Evolutionary conservation across 1,140 invertebrate species (phyloP).

Genomic region (Drosophila grimshawi): DNA sequence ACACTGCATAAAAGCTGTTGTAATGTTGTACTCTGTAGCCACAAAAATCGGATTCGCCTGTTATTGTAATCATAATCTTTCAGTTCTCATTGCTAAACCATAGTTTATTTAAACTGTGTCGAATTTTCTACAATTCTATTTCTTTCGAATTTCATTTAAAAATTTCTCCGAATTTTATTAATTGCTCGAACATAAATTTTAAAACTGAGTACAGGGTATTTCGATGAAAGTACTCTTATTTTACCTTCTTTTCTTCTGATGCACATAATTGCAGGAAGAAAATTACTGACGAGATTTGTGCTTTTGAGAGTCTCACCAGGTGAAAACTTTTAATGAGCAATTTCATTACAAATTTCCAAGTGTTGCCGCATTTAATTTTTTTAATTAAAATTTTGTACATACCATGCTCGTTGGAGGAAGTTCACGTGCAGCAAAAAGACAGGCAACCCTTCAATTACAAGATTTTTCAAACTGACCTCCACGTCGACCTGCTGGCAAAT

Average conservation of each 20-base stretch:
- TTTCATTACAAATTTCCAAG: conserved; percentile 79
- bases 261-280: conserved; percentile 79
- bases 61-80: neutral
- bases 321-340: conserved; percentile 83
- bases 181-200: neutral
- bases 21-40: neutral
- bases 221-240: neutral
- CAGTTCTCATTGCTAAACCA: neutral
- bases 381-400: conserved; percentile 66
- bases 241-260: conserved; percentile 42
- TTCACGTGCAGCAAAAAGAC: conserved; percentile 16
- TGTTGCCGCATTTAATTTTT: conserved; percentile 80
- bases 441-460: conserved; percentile 47
- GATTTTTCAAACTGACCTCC: conserved; percentile 35
- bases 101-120: too few species aligned
- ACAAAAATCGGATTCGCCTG: too few species aligned
- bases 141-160: too few species aligned
- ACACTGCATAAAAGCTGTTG: neutral
- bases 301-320: conserved; percentile 72
- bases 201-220: conserved; percentile 10
- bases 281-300: conserved; percentile 79
- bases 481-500: neutral
- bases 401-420: neutral
- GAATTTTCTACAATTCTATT: too few species aligned
- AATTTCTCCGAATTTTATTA: too few species aligned